Conservation (phyloP, 2,888 invertebrate genomes). For the Odiellus spinosus region DNA sequence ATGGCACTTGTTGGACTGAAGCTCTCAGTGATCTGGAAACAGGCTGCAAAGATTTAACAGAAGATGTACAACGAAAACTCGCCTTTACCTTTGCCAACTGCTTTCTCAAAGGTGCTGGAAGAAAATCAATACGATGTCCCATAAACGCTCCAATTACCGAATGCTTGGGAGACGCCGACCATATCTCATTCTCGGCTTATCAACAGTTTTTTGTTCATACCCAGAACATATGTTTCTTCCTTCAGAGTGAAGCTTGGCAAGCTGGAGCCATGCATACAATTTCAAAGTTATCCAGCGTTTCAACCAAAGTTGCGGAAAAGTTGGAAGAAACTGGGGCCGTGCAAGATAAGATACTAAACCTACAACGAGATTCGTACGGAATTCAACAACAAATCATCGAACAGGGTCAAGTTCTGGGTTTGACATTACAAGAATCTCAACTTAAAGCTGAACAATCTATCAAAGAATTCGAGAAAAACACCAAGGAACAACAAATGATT, state of each 20-base stretch:
- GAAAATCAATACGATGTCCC: neutral
- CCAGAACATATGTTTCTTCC: neutral
- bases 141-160: neutral
- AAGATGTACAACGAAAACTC: neutral
- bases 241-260: slow-evolving; percentile 1
- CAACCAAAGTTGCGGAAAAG: neutral
- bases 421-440: neutral
- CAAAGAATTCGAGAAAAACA: neutral
- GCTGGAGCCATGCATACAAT: neutral
- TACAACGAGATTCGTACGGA: neutral
- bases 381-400: neutral
- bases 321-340: neutral
- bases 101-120: neutral
- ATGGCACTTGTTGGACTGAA: neutral
- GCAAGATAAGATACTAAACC: neutral
- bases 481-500: neutral
- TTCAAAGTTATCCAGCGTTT: neutral
- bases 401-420: neutral
- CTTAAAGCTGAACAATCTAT: neutral
- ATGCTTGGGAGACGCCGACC: neutral
- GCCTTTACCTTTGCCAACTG: neutral
- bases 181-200: neutral
- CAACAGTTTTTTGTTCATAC: neutral
- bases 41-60: neutral
- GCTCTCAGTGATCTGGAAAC: neutral